Evolutionary conservation across 2,888 invertebrate species (phyloP).

Genomic region (Zaprionus obscuricornis): DNA sequence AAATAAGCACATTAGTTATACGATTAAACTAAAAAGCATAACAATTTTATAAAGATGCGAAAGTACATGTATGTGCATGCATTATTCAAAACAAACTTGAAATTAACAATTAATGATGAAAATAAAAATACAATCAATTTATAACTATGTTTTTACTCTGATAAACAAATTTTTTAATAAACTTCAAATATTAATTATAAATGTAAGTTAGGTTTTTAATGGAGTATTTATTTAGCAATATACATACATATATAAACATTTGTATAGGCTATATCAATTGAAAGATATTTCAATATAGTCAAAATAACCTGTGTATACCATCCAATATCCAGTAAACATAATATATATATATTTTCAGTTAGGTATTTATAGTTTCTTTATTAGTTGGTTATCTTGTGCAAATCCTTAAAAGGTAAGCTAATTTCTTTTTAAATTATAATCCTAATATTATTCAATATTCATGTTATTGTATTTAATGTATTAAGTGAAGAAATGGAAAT

Average conservation of each 20-base stretch:
- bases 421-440: constrained; percentile 13
- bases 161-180: no score
- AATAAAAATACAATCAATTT: neutral
- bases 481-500: no score
- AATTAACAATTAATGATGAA: constrained; percentile 23
- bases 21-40: constrained; percentile 55
- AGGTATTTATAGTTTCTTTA: constrained; percentile 36
- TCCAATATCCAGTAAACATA: no score
- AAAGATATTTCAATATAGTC: no score
- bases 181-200: no score
- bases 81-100: constrained; percentile 2
- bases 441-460: no score
- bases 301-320: no score
- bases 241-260: neutral
- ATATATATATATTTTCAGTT: neutral
- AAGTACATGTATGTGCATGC: constrained; percentile 13
- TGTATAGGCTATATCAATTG: no score
- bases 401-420: constrained; percentile 37
- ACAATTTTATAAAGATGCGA: constrained; percentile 32
- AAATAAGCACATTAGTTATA: constrained; percentile 49
- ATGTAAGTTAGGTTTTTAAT: no score
- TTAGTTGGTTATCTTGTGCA: constrained; percentile 33
- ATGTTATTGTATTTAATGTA: no score
- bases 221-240: no score
- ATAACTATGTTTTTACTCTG: neutral